Percentiles rank a stretch among this genome's conserved stretches.
Conservation (phyloP, 2,888 invertebrate species). For the Torymus texanus region DNA sequence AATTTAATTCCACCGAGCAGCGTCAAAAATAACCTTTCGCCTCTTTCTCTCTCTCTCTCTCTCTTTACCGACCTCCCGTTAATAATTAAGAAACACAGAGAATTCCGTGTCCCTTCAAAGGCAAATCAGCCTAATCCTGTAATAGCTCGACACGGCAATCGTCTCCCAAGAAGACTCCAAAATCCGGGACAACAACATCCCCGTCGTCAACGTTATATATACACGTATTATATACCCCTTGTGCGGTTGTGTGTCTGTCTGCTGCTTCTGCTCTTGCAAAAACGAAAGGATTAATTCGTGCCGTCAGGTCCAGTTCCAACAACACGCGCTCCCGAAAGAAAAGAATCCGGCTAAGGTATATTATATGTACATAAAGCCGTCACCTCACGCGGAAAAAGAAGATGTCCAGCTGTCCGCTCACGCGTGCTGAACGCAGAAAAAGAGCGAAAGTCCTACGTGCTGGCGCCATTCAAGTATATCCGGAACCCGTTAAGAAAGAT, state of each 20-base stretch:
- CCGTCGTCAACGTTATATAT: no score
- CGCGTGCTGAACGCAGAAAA: slow-evolving; percentile 10
- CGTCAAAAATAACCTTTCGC: no score
- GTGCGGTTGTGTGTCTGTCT: no score
- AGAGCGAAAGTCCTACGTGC: neutral
- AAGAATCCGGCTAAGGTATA: slow-evolving; percentile 11
- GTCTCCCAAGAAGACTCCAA: slow-evolving; percentile 52
- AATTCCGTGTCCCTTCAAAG: neutral
- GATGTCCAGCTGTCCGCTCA: slow-evolving; percentile 36
- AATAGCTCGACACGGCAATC: slow-evolving; percentile 37
- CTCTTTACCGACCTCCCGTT: neutral
- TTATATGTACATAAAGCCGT: neutral
- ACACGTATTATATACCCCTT: no score
- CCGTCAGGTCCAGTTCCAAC: slow-evolving; percentile 35
- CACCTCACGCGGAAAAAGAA: slow-evolving; percentile 54
- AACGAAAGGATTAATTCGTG: slow-evolving; percentile 54
- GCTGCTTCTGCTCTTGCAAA: neutral
- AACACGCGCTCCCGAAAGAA: slow-evolving; percentile 21
- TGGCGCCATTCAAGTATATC: slow-evolving; percentile 7
- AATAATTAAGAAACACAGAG: slow-evolving; percentile 18
- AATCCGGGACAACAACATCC: slow-evolving; percentile 4
- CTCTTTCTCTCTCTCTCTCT: no score
- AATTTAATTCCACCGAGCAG: no score
- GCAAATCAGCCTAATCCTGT: slow-evolving; percentile 49
- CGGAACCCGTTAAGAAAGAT: neutral